These are phyloP conservation scores for Theristicus caerulescens DNA, from an alignment of 2,113 vertebrate species.

Conservation along the genomic window DNA sequence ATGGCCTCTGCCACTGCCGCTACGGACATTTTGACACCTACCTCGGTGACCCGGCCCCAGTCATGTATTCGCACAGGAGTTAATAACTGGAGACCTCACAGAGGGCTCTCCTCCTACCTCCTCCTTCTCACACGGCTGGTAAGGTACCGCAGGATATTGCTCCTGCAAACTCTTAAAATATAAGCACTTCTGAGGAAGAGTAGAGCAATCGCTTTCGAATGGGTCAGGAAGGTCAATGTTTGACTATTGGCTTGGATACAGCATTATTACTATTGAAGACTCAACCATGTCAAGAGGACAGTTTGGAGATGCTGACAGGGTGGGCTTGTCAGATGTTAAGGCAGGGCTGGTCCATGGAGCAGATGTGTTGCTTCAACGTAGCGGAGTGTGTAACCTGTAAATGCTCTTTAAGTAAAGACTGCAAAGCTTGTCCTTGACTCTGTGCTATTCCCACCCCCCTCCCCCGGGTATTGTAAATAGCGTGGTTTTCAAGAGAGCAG, in stretches of 20 bases:
- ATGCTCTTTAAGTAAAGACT: background rate
- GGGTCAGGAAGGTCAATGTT: rapidly evolving
- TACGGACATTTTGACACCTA: rapidly evolving
- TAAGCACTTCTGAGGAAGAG: background rate
- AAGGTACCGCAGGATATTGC: no score
- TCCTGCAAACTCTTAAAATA: background rate
- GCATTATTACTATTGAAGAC: background rate
- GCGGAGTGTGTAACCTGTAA: background rate
- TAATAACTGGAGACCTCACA: background rate
- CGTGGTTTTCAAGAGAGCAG: background rate
- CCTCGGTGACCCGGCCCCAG: rapidly evolving
- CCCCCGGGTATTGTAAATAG: background rate
- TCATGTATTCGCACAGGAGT: rapidly evolving
- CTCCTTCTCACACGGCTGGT: background rate
- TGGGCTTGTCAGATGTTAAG: background rate
- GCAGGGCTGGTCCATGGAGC: background rate
- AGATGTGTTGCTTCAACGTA: rapidly evolving
- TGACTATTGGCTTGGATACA: background rate
- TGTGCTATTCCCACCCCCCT: no score
- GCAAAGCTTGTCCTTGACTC: background rate
- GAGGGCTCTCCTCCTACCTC: background rate
- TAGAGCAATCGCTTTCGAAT: rapidly evolving
- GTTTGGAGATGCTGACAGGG: background rate
- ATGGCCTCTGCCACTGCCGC: rapidly evolving
- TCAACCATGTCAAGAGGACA: rapidly evolving